Conservation (phyloP, 2,113 vertebrate genomes). For the Hippocampus barbouri region DNA sequence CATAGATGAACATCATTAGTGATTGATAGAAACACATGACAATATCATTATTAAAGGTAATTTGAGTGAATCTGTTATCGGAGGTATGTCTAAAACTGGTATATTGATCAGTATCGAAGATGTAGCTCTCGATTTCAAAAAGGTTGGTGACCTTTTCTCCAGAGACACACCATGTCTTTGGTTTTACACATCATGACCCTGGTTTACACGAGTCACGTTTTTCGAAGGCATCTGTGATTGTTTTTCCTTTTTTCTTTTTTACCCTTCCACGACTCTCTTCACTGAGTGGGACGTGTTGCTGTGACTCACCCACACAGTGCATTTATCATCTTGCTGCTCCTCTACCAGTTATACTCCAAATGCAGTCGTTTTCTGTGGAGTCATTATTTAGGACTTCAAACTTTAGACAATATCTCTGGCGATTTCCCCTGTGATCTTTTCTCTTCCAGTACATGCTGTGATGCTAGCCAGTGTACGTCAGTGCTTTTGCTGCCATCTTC, state of each 20-base stretch:
- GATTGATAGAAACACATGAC: too few relatives aligned
- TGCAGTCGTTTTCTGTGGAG: slow-evolving; percentile 22
- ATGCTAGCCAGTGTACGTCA: slow-evolving; percentile 41
- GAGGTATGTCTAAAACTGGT: too few relatives aligned
- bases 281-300: slow-evolving; percentile 34
- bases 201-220: not conserved
- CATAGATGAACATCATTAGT: too few relatives aligned
- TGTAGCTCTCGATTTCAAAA: too few relatives aligned
- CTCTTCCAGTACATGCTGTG: not conserved
- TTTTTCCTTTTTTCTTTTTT: not conserved
- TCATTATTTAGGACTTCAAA: slow-evolving; percentile 34
- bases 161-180: not conserved
- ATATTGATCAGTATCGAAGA: too few relatives aligned
- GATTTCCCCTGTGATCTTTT: slow-evolving; percentile 18
- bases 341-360: slow-evolving; percentile 21
- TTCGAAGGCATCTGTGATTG: not conserved
- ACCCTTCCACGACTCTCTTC: slow-evolving; percentile 31
- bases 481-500: slow-evolving; percentile 40
- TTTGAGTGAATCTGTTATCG: too few relatives aligned
- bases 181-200: not conserved
- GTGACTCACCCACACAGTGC: slow-evolving; percentile 50
- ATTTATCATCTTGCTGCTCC: slow-evolving; percentile 18
- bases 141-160: too few relatives aligned
- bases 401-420: slow-evolving; percentile 25
- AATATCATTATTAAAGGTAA: too few relatives aligned